Conservation (phyloP, 1,140 invertebrate genomes). For the Drosophila parvula region DNA sequence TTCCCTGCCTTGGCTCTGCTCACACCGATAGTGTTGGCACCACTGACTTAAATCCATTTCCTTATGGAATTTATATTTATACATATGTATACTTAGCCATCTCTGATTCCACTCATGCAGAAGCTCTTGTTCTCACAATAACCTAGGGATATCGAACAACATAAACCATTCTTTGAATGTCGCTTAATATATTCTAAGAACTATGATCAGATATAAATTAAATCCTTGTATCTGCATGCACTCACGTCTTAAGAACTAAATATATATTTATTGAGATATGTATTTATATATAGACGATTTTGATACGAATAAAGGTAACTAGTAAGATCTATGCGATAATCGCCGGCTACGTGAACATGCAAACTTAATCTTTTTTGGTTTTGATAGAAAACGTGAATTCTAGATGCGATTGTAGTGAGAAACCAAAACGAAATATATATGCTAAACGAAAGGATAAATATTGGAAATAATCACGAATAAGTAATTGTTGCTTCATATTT, state of each 20-base stretch:
- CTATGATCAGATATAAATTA: conserved; percentile 10
- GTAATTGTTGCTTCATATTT: conserved; percentile 6
- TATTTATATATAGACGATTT: conserved; percentile 19
- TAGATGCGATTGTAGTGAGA: conserved; percentile 23
- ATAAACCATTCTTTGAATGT: conserved; percentile 24
- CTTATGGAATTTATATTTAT: background rate
- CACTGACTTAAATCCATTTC: background rate
- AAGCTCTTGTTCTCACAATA: background rate
- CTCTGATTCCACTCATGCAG: conserved; percentile 6
- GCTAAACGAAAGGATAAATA: conserved; percentile 26
- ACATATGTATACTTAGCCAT: background rate
- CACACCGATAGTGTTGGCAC: too few species aligned
- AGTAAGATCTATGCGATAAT: conserved; percentile 24
- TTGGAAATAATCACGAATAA: conserved; percentile 20
- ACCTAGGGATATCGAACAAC: conserved; percentile 25
- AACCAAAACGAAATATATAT: conserved; percentile 30
- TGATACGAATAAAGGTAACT: conserved; percentile 22
- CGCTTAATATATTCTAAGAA: conserved; percentile 17
- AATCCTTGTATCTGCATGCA: conserved; percentile 23
- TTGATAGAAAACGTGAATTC: conserved; percentile 4
- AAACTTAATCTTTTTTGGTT: conserved; percentile 24
- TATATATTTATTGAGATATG: conserved; percentile 3
- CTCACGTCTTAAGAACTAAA: conserved; percentile 29
- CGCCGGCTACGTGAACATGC: conserved; percentile 42
- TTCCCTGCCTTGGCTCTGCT: too few species aligned